phyloP scores from a whole-genome alignment of 2,113 vertebrate genomes.

The Corydoras sp. region DNA sequence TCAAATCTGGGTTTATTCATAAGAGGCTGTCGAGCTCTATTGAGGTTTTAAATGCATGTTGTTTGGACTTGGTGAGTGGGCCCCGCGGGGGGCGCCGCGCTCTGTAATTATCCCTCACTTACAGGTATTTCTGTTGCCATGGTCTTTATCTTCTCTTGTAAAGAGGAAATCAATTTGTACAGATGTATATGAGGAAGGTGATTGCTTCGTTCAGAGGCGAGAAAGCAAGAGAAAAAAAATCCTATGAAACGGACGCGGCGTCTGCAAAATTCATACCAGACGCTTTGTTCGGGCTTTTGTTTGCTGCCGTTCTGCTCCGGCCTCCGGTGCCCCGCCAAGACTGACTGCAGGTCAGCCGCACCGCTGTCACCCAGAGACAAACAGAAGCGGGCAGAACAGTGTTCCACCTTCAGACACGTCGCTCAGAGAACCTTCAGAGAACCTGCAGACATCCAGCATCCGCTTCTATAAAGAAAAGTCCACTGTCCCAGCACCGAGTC shows the following conservation, averaged over 20 bases:
- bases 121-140: conserved; percentile 71
- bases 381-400: too few relatives aligned
- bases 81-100: conserved; percentile 58
- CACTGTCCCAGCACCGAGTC: too few relatives aligned
- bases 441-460: too few relatives aligned
- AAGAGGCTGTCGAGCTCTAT: conserved; percentile 54
- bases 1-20: conserved; percentile 60
- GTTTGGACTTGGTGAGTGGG: conserved; percentile 58
- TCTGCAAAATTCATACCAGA: conserved; percentile 43
- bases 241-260: conserved; percentile 44
- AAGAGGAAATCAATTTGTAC: conserved; percentile 59
- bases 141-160: conserved; percentile 63
- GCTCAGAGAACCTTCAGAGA: too few relatives aligned
- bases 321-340: conserved; percentile 17
- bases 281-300: conserved; percentile 43
- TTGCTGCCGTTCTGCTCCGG: conserved; percentile 35
- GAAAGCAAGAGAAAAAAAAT: conserved; percentile 28
- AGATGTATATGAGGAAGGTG: conserved; percentile 63
- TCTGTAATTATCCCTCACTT: conserved; percentile 71
- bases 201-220: conserved; percentile 37
- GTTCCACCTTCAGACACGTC: too few relatives aligned
- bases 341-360: conserved; percentile 23
- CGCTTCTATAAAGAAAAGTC: too few relatives aligned
- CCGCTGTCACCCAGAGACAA: background rate
- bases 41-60: conserved; percentile 66